Percentiles rank a stretch among this genome's conserved stretches.
Evolutionary conservation across 2,888 invertebrate species (phyloP).

Genomic region (Exocentrus adspersus): DNA sequence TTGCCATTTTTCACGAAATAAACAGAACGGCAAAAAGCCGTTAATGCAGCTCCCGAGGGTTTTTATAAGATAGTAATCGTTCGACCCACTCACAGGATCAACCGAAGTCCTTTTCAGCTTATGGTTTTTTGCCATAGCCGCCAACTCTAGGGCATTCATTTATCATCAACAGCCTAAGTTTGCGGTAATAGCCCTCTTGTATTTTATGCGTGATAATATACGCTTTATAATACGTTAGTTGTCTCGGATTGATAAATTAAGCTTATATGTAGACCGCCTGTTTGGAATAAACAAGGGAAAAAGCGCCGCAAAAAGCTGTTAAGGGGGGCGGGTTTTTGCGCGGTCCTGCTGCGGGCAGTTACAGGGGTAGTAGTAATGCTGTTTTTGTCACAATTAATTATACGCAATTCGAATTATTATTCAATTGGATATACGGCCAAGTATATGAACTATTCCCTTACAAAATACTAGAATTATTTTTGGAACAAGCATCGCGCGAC

Average conservation of each 20-base stretch:
- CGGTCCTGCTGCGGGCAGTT: neutral
- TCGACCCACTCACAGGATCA: conserved; percentile 49
- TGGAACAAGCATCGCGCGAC: no score
- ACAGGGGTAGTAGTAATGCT: neutral
- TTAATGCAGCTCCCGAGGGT: conserved; percentile 47
- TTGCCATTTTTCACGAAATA: conserved; percentile 37
- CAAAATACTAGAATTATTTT: no score
- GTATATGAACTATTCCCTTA: no score
- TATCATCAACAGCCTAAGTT: conserved; percentile 49
- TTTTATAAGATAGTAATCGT: conserved; percentile 50
- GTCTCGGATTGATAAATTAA: conserved; percentile 28
- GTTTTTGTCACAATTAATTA: conserved; percentile 7
- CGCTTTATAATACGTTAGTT: conserved; percentile 24
- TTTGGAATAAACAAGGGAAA: conserved; percentile 18
- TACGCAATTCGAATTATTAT: conserved; percentile 2
- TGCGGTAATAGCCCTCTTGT: conserved; percentile 21
- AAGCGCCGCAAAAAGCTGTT: conserved; percentile 14
- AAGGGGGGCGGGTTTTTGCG: conserved; percentile 9
- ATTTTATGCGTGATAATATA: conserved; percentile 23
- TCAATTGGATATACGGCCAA: neutral
- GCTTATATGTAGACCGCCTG: conserved; percentile 15
- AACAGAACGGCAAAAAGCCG: conserved; percentile 48
- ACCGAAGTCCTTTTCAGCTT: conserved; percentile 52
- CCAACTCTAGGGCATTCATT: conserved; percentile 56
- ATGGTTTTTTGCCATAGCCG: conserved; percentile 53